Base-by-base conservation (phyloP, 2,113 vertebrate species). In the Heterotis niloticus region DNA sequence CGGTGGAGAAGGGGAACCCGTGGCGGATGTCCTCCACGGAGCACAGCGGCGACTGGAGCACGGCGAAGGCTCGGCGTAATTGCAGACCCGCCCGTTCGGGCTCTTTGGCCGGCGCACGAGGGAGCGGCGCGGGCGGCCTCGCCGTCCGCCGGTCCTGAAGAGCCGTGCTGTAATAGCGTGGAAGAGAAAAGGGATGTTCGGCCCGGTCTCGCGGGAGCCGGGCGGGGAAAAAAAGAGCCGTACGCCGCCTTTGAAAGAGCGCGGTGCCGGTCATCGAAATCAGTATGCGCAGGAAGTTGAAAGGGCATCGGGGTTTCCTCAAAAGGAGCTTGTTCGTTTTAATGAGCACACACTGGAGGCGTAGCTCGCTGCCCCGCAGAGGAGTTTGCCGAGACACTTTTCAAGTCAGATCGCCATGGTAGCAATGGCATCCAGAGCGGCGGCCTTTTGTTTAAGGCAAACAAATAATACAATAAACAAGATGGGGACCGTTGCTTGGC, bases 361-460 rank as follows among this genome's bases (percentile, higher is more conserved):
- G 52, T 26, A 73, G n/a, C 71, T 11, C 0, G 20, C 70, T n/a
- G 11, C 52, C 71, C 44, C n/a, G 16, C 10, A 74, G 71, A 59
- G 54, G 71, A n/a, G 71, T 51, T 54, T 57, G 71, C 56, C 71
- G 56, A 54, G 71, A 73, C 71, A 73, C 71, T 73, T 73, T 73
- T 73, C 71, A 73, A 74, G 71, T 74, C 71, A 74, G 26, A 74
- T 74, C 71, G 71, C 71, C 71, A 74, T 74, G 71, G 71, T 51
- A 74, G 71, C 71, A 44, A 10, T 28, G 54, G n/a, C 71, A 74
- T 74, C 71, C 56, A 74, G 57, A 74, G 57, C 71, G 5, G 54
- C n/a, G 12, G 71, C 71, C 71, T 74, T 74, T 74, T 74, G 52
- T 74, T 74, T 74, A 74, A 74, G 23, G 17, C 71, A 57, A 74